Evolutionary conservation across 2,797 vertebrate species (phyloP), one percentile per base, ranked within the genome.

Genomic region (Alosa sapidissima): DNA sequence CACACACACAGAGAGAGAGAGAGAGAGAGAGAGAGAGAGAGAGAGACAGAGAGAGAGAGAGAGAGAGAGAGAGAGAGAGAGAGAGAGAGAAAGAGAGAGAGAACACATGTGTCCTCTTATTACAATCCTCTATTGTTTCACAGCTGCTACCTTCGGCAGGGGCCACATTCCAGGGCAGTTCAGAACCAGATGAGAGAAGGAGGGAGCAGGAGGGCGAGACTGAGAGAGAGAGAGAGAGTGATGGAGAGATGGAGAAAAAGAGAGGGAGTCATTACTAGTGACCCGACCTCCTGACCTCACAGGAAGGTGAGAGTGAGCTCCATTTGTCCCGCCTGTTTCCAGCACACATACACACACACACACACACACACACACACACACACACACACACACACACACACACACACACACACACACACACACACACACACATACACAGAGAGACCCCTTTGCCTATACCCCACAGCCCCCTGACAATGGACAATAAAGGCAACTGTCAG

Each of bases 401-500:
- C 93, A 93, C 90, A 60, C 58, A 60, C 58, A 60, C 58, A 60
- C 58, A 60, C 58, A 90, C 62, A 16, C 2, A 58, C 58, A 60
- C 58, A 60, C 58, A 60, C 58, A 60, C 58, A 90, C 62, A 16
- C 2, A 58, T 65, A 47, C 87, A 45, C 62, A 54, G 19, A 13
- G 1, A 83, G 21, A 16, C 55, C 36, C 81, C 65, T 84, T 87
- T 84, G 90, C 89, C 90, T 87, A 81, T 91, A 92, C 93, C 94
- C 93, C 90, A 91, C 92, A 94, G 90, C 90, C 93, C 94, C 90
- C 90, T 94, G 96, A 98, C 97, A 98, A 98, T 97, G 96, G 95
- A 95, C 93, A 96, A 96, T 97, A 96, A 97, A 95, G 94, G 95
- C 94, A 96, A 97, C 96, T 97, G 97, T 97, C 95, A 95, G 89